Base-by-base conservation (phyloP, 1,140 invertebrate species). In the Drosophila ogumai region DNA sequence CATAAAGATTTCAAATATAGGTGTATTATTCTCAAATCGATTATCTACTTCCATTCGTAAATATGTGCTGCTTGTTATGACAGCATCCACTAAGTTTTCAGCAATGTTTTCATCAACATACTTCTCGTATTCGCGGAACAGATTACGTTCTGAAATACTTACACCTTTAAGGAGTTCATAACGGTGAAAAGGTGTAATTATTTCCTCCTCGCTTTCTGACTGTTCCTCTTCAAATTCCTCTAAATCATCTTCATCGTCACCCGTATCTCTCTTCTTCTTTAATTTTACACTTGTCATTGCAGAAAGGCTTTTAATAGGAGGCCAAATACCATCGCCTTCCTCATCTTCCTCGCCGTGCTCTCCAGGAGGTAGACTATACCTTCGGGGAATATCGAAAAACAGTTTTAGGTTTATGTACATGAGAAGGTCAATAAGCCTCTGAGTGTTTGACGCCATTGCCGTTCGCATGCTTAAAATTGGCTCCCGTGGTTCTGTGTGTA, bases 51-150 rank as follows among this genome's bases (percentile, higher is more conserved):
- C 93, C 63, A 75, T 75, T 12, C 91, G 46, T 19, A 93, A 82
- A 56, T 92, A 92, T 13, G 64, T 69, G n/a, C 93, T 64, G 79
- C 92, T 93, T 2, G 81, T 81, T 25, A 84, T 79, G 73, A 93
- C 93, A 84, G 93, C 94, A 91, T 93, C 88, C 13, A 94, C 91
- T 34, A 96, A 93, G 13, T 94, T 94, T 22, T 94, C 93, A n/a
- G 94, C 92, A 36, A 96, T 93, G 69, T 95, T 93, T 34, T 94
- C 92, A 92, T 96, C 96, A 5, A 96, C 92, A 91, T 95, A 95
- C 41, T 94, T 93, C 13, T 96, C 93, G 90, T 96, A 96, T 1
- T 94, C 92, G 8, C 68, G 69, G 17, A 91, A 91, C 0, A 82
- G 58, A 5, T 66, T 46, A 6, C 84, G 63, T 43, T 88, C 79